A percentile compares a stretch with the other conserved stretches of the same genome.
Conservation (phyloP, 2,888 invertebrate species). For the Hydraecia micacea region DNA sequence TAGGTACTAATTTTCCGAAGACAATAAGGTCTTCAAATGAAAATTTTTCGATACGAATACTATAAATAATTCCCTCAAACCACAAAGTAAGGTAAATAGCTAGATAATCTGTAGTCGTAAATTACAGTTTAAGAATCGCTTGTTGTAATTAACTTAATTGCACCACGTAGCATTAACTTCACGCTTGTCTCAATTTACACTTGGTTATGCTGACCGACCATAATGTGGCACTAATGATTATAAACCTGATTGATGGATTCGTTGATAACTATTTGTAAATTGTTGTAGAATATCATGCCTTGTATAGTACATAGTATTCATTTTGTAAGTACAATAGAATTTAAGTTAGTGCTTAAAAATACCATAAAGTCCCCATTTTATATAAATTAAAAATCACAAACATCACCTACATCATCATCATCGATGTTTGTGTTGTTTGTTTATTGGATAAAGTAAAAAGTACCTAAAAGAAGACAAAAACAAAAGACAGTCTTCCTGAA, state of each 20-base stretch:
- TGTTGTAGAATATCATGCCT: neutral
- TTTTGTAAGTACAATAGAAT: neutral
- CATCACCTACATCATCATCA: neutral
- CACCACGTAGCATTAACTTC: conserved; percentile 36
- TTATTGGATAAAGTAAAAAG: neutral
- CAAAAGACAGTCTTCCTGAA: too few species aligned
- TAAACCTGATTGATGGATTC: conserved; percentile 3
- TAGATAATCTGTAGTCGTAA: conserved; percentile 16
- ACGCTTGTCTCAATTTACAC: conserved; percentile 47
- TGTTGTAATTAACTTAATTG: conserved; percentile 43
- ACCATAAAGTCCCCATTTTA: neutral
- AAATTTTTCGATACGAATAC: neutral
- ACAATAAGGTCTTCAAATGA: neutral
- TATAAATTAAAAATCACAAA: neutral
- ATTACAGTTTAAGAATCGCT: conserved; percentile 35
- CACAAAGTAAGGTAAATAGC: conserved; percentile 3
- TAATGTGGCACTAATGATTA: conserved; percentile 30
- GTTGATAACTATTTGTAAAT: conserved; percentile 10
- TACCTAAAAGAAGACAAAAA: neutral
- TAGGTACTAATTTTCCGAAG: neutral
- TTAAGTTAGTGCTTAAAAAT: neutral
- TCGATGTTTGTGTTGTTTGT: neutral
- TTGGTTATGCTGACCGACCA: conserved; percentile 20
- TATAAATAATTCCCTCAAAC: conserved; percentile 1
- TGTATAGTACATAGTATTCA: neutral